Conservation (phyloP, 2,797 vertebrate genomes). For the Chelidonichthys spinosus region DNA sequence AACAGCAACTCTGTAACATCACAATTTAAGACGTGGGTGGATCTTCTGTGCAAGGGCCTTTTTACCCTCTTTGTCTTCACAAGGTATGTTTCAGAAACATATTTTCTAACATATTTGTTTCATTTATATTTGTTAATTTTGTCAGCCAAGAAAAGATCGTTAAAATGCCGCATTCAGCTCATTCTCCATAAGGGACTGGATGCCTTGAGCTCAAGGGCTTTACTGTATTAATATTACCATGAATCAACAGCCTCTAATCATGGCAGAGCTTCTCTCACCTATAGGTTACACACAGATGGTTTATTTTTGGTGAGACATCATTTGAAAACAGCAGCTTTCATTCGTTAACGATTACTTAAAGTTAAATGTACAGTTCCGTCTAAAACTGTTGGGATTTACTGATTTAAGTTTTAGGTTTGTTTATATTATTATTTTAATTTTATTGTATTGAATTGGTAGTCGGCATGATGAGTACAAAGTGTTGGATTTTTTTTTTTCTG, state of each 20-base stretch:
- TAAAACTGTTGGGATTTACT: neutral
- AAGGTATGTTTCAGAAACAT: slow-evolving; percentile 45
- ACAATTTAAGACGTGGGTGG: neutral
- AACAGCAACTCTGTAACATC: neutral
- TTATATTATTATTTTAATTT: too few species aligned
- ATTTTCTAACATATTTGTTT: neutral
- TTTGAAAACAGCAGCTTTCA: neutral
- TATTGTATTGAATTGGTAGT: too few species aligned
- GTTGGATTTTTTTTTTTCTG: neutral
- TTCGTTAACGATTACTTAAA: neutral
- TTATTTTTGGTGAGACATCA: neutral
- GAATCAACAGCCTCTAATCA: neutral
- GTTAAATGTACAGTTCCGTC: neutral
- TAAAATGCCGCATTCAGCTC: neutral
- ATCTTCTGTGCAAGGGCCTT: neutral
- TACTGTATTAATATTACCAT: neutral
- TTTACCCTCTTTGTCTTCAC: neutral
- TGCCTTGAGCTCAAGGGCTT: neutral
- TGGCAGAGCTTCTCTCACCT: neutral
- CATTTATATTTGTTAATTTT: neutral
- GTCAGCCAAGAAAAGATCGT: neutral
- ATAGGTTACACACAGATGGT: neutral
- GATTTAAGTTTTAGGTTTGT: neutral
- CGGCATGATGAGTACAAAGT: neutral
- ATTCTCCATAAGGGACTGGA: neutral